A percentile compares a stretch with the other conserved stretches of the same genome.
Conservation (phyloP, 2,797 vertebrate species). For the Rhinogobio ventralis region DNA sequence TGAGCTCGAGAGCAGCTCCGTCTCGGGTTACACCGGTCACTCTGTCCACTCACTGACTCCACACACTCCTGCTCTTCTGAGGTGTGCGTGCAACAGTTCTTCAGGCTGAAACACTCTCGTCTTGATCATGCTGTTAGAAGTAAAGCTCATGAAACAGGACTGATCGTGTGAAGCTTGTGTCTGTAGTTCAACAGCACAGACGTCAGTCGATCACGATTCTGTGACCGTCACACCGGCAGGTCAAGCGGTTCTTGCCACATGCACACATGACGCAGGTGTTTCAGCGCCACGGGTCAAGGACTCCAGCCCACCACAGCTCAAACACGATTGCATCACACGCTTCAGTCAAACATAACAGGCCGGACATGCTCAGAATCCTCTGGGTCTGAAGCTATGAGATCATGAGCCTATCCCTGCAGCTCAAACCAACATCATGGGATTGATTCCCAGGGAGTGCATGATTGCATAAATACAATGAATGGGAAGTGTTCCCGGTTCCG, state of each 20-base stretch:
- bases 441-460: not conserved
- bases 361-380: not conserved
- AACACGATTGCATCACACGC: slow-evolving; percentile 3
- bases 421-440: not conserved
- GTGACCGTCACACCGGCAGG: not conserved
- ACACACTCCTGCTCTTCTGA: too few relatives aligned
- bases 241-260: slow-evolving; percentile 11
- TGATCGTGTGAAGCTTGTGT: not conserved
- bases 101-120: too few relatives aligned
- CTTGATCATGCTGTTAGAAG: not conserved
- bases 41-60: too few relatives aligned
- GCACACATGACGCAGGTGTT: slow-evolving; percentile 26
- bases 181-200: not conserved
- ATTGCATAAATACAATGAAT: too few relatives aligned
- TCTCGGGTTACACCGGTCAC: too few relatives aligned
- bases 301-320: slow-evolving; percentile 6
- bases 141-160: not conserved
- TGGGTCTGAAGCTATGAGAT: too few relatives aligned
- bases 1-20: too few relatives aligned
- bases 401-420: too few relatives aligned
- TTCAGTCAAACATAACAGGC: not conserved
- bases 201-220: not conserved
- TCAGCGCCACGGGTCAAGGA: slow-evolving; percentile 33
- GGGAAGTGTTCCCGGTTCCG: too few relatives aligned
- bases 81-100: too few relatives aligned